These are phyloP conservation scores for Nestor notabilis DNA, from an alignment of 2,113 vertebrate species.

Conservation along the genomic window DNA sequence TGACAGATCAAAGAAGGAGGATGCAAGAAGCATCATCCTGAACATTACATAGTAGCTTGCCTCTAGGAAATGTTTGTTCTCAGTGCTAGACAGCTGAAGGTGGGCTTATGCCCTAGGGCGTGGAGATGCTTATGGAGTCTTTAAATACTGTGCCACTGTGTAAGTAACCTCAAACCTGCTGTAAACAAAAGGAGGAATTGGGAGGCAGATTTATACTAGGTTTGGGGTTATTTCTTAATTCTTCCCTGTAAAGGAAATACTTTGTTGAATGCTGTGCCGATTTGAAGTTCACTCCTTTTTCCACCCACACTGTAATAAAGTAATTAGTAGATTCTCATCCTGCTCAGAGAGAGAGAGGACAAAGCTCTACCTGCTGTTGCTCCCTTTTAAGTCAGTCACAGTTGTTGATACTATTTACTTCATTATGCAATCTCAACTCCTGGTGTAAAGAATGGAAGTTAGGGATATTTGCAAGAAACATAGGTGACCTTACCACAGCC, in stretches of 20 bases:
- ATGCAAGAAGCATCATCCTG: not conserved
- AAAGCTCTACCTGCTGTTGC: not conserved
- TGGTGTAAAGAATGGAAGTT: not conserved
- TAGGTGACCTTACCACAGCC: not conserved
- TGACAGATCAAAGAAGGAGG: not conserved
- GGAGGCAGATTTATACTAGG: not conserved
- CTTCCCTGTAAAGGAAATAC: not conserved
- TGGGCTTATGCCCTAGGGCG: not conserved
- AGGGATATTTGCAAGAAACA: not conserved
- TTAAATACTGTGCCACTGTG: not conserved
- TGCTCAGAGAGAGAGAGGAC: not conserved
- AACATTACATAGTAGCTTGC: not conserved
- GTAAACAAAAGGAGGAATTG: not conserved
- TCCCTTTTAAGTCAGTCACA: not conserved
- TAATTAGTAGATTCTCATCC: constrained; percentile 13
- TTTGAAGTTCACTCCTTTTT: constrained; percentile 5
- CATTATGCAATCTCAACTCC: not conserved
- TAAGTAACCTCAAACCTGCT: not conserved
- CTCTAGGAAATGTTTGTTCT: not conserved
- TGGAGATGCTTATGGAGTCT: not conserved
- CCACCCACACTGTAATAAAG: not conserved
- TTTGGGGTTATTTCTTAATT: not conserved
- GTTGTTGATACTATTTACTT: not conserved
- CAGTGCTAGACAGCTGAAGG: not conserved
- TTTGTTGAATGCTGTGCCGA: not conserved